phyloP scores from a whole-genome alignment of 2,888 invertebrate genomes.

The Nephrotoma appendiculata region DNA sequence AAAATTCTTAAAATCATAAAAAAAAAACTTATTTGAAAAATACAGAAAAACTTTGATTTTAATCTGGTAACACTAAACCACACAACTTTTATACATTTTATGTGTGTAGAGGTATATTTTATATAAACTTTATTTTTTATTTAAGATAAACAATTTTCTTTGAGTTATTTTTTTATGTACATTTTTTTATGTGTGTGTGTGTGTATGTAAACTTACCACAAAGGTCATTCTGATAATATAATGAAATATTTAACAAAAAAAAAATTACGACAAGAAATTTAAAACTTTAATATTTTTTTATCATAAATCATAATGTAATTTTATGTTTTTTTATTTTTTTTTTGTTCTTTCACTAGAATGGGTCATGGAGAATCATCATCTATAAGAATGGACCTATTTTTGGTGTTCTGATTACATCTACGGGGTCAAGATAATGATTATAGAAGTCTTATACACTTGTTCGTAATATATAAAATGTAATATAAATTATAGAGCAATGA shows the following conservation, averaged over 20 bases:
- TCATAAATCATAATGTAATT: not conserved
- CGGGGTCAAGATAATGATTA: not conserved
- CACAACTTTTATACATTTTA: not conserved
- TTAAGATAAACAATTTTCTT: not conserved
- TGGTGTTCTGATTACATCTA: not conserved
- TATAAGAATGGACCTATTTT: not conserved
- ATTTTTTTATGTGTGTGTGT: not conserved
- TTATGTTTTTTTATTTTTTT: not conserved
- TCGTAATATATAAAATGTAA: not conserved
- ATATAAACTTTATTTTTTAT: not conserved
- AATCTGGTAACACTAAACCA: not conserved
- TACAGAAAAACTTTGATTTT: not conserved
- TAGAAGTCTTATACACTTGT: not conserved
- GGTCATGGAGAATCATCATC: not conserved
- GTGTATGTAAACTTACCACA: not conserved
- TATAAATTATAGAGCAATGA: not conserved
- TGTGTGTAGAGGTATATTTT: not conserved
- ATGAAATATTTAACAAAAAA: not conserved
- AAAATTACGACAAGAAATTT: not conserved
- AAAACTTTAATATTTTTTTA: not conserved
- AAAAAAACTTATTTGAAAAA: not conserved
- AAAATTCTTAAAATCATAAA: not conserved
- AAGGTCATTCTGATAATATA: not conserved
- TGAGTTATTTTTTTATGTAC: not conserved
- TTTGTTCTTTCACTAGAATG: not conserved